Evolutionary conservation across 1,140 invertebrate genomes (phyloP).

Genomic region (Campoletis sonorensis): DNA sequence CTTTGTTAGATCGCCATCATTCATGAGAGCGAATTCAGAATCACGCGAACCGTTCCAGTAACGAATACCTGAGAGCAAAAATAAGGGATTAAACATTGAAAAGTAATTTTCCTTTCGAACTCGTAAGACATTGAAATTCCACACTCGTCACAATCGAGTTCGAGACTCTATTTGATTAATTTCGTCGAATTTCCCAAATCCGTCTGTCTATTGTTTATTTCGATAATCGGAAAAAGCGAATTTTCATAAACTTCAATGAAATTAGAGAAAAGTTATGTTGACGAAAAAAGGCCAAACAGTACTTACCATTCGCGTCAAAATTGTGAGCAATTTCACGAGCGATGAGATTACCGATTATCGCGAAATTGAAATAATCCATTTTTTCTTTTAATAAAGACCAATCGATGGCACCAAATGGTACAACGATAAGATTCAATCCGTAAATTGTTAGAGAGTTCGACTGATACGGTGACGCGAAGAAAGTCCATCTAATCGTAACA

Average conservation of each 20-base stretch:
- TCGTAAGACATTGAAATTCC: too few relatives aligned
- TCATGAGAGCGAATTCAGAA: conserved; percentile 38
- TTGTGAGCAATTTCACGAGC: conserved; percentile 63
- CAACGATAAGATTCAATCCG: conserved; percentile 56
- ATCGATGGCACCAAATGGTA: conserved; percentile 63
- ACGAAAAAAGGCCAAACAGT: not conserved
- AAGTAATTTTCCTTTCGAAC: not conserved
- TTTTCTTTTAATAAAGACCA: conserved; percentile 45
- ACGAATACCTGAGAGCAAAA: conserved; percentile 54
- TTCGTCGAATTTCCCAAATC: not conserved
- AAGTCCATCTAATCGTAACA: conserved; percentile 58
- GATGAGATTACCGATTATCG: conserved; percentile 61
- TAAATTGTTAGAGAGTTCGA: conserved; percentile 54
- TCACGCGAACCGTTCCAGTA: conserved; percentile 57
- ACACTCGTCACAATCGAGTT: too few relatives aligned
- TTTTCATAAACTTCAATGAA: too few relatives aligned
- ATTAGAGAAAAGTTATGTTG: too few relatives aligned
- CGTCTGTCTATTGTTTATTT: not conserved
- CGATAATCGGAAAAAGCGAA: not conserved
- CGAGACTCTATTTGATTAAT: too few relatives aligned
- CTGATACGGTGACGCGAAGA: conserved; percentile 60
- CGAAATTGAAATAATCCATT: conserved; percentile 57
- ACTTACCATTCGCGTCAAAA: conserved; percentile 63
- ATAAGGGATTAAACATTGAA: not conserved
- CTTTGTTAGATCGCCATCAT: conserved; percentile 21